Conservation (phyloP, 92 coral and sea anemone genomes). For the Palythoa grandiflora region DNA sequence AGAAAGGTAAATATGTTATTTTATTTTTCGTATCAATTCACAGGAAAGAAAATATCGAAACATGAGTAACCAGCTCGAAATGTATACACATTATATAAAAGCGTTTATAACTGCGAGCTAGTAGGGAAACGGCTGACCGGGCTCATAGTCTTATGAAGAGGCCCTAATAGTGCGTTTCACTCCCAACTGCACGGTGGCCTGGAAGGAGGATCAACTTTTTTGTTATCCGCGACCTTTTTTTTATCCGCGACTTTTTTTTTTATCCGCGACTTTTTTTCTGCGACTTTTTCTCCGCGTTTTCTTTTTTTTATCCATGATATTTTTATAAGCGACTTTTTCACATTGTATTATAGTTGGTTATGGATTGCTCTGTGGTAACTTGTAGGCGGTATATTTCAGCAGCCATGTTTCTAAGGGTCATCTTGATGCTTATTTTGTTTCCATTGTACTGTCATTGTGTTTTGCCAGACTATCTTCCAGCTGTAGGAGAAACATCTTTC, state of each 20-base stretch:
- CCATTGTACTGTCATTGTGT: too few relatives aligned
- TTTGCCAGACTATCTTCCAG: too few relatives aligned
- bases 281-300: too few relatives aligned
- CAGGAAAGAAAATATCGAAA: neutral
- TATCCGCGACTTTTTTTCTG: neutral
- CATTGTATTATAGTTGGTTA: too few relatives aligned
- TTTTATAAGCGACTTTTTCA: too few relatives aligned
- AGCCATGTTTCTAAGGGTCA: too few relatives aligned
- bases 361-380: too few relatives aligned
- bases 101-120: neutral
- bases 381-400: too few relatives aligned
- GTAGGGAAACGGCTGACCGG: neutral
- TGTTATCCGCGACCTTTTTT: neutral
- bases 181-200: constrained; percentile 20
- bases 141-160: neutral
- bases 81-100: neutral
- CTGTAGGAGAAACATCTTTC: too few relatives aligned
- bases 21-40: neutral
- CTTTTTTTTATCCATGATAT: neutral
- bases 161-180: neutral
- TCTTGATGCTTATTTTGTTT: too few relatives aligned
- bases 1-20: neutral
- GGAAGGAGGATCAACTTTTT: neutral
- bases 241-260: neutral
- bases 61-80: neutral